Evolutionary conservation across 2,888 invertebrate genomes (phyloP).

Genomic region (Lagria hirta): DNA sequence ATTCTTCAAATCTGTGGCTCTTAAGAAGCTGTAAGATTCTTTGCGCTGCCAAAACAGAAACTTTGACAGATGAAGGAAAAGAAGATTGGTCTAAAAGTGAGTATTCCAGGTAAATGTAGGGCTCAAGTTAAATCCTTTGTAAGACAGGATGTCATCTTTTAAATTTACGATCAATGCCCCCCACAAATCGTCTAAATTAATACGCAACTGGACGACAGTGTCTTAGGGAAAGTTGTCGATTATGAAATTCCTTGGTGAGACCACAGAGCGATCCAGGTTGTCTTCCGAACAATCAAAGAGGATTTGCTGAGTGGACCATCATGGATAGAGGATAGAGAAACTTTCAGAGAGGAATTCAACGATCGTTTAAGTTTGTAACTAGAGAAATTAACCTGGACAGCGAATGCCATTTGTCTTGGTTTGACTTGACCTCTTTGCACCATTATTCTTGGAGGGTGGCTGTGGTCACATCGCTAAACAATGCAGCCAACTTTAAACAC

Average conservation of each 20-base stretch:
- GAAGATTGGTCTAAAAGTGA: too few species aligned
- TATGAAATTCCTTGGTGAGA: constrained; percentile 45
- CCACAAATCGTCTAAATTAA: too few species aligned
- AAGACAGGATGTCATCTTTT: too few species aligned
- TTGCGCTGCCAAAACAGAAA: too few species aligned
- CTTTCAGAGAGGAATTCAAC: constrained; percentile 48
- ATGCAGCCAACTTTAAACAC: constrained; percentile 54
- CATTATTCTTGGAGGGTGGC: constrained; percentile 51
- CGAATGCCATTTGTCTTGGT: constrained; percentile 55
- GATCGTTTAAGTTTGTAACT: constrained; percentile 51
- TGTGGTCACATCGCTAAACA: constrained; percentile 54
- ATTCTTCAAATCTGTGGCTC: too few species aligned
- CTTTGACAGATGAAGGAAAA: too few species aligned
- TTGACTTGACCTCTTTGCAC: constrained; percentile 50
- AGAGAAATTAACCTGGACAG: constrained; percentile 53
- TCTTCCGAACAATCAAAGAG: constrained; percentile 27
- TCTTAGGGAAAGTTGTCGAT: constrained; percentile 27
- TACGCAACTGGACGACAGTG: too few species aligned
- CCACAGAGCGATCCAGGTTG: constrained; percentile 31
- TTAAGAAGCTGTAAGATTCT: too few species aligned
- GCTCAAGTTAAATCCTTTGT: too few species aligned
- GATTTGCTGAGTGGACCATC: constrained; percentile 40
- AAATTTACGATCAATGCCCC: too few species aligned
- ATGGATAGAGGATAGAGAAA: constrained; percentile 14
- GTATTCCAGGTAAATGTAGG: too few species aligned